phyloP scores from a whole-genome alignment of 2,888 invertebrate species.

The Theretra japonica region DNA sequence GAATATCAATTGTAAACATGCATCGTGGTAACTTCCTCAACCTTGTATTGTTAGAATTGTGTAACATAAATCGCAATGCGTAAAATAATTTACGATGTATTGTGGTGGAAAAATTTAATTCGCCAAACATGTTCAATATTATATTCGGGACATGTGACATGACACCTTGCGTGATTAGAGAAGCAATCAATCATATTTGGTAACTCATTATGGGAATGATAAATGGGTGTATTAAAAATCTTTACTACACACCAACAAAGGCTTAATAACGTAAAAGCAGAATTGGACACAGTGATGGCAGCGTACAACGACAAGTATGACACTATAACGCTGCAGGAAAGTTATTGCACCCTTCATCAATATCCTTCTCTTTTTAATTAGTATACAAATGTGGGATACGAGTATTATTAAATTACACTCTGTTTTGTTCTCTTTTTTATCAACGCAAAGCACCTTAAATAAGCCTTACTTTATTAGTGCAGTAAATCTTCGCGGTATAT shows the following conservation, averaged over 20 bases:
- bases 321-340: background rate
- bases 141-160: background rate
- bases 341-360: background rate
- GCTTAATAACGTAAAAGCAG: background rate
- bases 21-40: slow-evolving; percentile 57
- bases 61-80: slow-evolving; percentile 33
- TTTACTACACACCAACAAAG: background rate
- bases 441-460: too few species aligned
- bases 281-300: slow-evolving; percentile 12
- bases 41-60: slow-evolving; percentile 51
- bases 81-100: slow-evolving; percentile 33
- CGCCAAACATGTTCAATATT: background rate
- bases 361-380: too few species aligned
- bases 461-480: too few species aligned
- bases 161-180: slow-evolving; percentile 40
- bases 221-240: slow-evolving; percentile 52
- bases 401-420: too few species aligned
- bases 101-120: slow-evolving; percentile 1
- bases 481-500: too few species aligned
- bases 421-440: too few species aligned
- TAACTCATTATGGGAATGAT: slow-evolving; percentile 61
- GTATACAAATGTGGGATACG: too few species aligned
- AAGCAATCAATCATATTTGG: slow-evolving; percentile 58
- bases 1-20: slow-evolving; percentile 51
- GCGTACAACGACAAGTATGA: background rate